These are phyloP conservation scores for Pinctada fucata DNA, from an alignment of 2,888 invertebrate species.

Conservation along the genomic window DNA sequence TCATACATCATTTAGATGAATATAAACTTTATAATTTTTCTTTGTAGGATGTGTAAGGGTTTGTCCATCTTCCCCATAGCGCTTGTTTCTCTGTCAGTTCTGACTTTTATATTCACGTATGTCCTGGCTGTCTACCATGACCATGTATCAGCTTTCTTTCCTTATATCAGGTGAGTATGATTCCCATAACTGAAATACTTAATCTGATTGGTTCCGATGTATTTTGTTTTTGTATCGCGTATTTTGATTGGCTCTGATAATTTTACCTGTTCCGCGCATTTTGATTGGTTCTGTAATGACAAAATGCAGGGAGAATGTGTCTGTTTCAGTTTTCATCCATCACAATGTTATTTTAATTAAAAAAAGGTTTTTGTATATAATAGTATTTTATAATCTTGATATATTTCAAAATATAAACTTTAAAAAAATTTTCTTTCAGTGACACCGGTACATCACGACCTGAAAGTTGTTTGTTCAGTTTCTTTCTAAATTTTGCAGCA, in stretches of 20 bases:
- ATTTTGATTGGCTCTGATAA: no score
- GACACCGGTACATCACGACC: slow-evolving; percentile 18
- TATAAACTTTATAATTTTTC: no score
- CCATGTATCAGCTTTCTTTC: slow-evolving; percentile 6
- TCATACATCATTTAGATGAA: no score
- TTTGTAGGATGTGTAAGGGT: background rate
- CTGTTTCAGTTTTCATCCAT: background rate
- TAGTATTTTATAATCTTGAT: no score
- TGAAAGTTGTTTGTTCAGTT: slow-evolving; percentile 23
- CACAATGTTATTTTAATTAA: background rate
- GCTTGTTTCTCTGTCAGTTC: slow-evolving; percentile 1
- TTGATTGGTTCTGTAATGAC: no score
- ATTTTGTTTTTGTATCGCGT: no score
- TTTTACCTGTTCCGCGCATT: no score
- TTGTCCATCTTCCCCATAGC: background rate
- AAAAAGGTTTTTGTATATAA: no score
- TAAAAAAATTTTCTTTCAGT: background rate
- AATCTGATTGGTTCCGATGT: no score
- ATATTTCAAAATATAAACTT: no score
- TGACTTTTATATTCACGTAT: slow-evolving; percentile 10
- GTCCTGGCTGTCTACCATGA: background rate
- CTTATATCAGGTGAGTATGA: slow-evolving; percentile 15
- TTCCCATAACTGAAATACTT: no score
- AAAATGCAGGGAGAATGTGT: no score
- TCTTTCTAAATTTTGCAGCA: slow-evolving; percentile 17